Evolutionary conservation across 2,113 vertebrate genomes (phyloP), one percentile per base, ranked within the genome.

Genomic region (Nibea coibor): DNA sequence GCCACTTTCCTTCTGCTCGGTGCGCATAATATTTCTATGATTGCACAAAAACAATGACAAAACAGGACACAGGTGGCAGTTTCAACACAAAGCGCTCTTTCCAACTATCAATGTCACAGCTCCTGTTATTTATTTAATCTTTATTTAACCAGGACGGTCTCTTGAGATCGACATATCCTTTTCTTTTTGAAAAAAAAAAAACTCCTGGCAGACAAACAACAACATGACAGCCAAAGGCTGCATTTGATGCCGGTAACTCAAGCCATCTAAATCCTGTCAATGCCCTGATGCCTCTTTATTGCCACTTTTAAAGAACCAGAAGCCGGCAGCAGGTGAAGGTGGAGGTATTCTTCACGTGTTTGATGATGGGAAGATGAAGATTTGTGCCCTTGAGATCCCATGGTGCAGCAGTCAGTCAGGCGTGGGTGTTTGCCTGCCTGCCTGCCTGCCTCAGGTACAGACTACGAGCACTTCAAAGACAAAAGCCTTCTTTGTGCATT

Each of bases 41-140:
- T 75, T 80, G 70, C 76, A 81, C 80, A 84, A 91, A 90, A 86
- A 83, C 86, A 83, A 72, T 83, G 86, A 82, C 76, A 81, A 89
- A 93, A 91, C 89, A 93, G 91, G 90, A 93, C 58, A 51, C 88
- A 91, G 91, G 91, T 89, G 89, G 82, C 10, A 65, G 71, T 77
- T 81, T 71, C 76, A 71, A 89, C 85, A 91, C 82, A 86, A 85
- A 82, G 81, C 42, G 9, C 17, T 48, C 28, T 56, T 62, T 45
- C 43, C 16, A 68, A 39, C 26, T 59, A 80, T 71, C 39, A 31
- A 42, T 74, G 72, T 64, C 78, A 58, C 77, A 1, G 54, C 72
- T 85, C 53, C 47, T 73, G 47, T 63, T 82, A 75, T 88, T 83
- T 80, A 54, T 68, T 85, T 78, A 73, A 86, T 90, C 63, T 80